These are phyloP conservation scores for Typhlichthys eigenmanni DNA, from an alignment of 2,797 vertebrate genomes.

Conservation along the genomic window DNA sequence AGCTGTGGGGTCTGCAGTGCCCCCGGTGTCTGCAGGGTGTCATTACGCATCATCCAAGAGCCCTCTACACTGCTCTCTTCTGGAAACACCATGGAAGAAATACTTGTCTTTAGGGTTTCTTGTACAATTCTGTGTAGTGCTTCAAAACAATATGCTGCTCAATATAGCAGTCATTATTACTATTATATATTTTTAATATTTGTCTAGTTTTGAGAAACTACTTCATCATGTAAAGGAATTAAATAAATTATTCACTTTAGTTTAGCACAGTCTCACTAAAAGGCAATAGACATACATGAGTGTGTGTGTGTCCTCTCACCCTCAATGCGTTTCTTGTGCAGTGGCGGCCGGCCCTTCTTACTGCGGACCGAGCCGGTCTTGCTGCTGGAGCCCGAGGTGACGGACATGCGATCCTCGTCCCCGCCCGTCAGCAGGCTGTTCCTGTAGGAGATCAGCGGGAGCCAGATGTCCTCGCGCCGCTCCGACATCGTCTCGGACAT, in stretches of 20 bases:
- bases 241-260: too few species aligned
- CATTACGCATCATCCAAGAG: slow-evolving; percentile 93
- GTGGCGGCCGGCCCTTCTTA: slow-evolving; percentile 93
- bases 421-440: slow-evolving; percentile 96
- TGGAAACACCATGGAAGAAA: slow-evolving; percentile 42
- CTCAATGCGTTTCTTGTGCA: slow-evolving; percentile 92
- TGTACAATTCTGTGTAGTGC: too few species aligned
- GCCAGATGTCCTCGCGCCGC: slow-evolving; percentile 97
- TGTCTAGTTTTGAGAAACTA: too few species aligned
- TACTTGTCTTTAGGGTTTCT: too few species aligned
- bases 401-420: slow-evolving; percentile 92
- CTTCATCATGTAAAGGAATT: too few species aligned
- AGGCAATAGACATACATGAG: too few species aligned
- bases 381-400: slow-evolving; percentile 93
- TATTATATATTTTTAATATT: too few species aligned
- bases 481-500: slow-evolving; percentile 98
- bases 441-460: slow-evolving; percentile 96
- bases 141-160: too few species aligned
- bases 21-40: slow-evolving; percentile 93
- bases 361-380: slow-evolving; percentile 93
- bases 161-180: too few species aligned
- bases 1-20: slow-evolving; percentile 92
- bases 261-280: too few species aligned
- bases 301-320: slow-evolving; percentile 57
- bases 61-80: slow-evolving; percentile 93